Evolutionary conservation across 1,140 invertebrate species (phyloP), one percentile per base, ranked within the genome.

Genomic region (Orchesella cincta): DNA sequence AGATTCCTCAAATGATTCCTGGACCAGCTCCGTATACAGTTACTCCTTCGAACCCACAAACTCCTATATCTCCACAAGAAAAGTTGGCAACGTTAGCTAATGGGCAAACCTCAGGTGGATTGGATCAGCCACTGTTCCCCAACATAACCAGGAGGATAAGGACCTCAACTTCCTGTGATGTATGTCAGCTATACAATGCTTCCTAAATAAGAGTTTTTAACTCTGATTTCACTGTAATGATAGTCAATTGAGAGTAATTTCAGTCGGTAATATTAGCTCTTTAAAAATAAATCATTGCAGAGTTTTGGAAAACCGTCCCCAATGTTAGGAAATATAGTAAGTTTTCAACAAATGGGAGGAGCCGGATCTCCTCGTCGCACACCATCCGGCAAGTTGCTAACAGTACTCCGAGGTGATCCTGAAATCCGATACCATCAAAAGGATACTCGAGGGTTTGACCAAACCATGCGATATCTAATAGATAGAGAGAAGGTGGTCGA

Each of bases 361-460:
- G 71, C 71, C 29, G 71, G 71, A 14, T n/a, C 71, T 39, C 71
- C 71, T 36, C 71, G 71, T 31, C 71, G 71, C 16, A 39, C 71
- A 31, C 71, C 71, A 2, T 73, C 71, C 1, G 71, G 71, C 1
- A 73, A 51, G 46, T 12, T 73, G 14, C 3, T 73, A 18, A 73
- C 71, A n/a, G 23, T n/a, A 8, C 36, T 73, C 1, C 14, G 39
- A 20, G 71, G 71, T 31, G 35, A 73, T 51, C 71, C 71, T 39
- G 71, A 73, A 51, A 73, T 73, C 16, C 71, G 71, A 14, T 73
- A 73, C 35, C 71, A 73, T 29, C 71, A 73, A 73, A 73, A 73
- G 36, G 71, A 73, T 23, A 73, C 71, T 20, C 71, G 71, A 39
- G 71, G 71, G 3, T 73, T 73, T 73, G 71, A 73, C 71, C 71